Base-by-base conservation (phyloP, 2,113 vertebrate genomes). In the Lasiurus cinereus region DNA sequence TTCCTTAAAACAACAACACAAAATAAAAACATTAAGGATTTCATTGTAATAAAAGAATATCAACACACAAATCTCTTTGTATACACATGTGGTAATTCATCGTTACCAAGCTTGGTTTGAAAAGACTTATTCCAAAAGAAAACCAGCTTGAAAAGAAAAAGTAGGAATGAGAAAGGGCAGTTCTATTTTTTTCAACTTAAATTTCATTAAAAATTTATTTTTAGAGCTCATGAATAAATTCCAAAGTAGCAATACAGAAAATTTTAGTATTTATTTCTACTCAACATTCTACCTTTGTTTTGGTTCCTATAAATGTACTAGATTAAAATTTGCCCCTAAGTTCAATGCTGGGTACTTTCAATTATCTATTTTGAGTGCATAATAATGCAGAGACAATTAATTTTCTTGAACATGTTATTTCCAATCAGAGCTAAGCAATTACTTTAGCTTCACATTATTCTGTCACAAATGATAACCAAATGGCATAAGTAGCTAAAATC, bases 201-300 rank as follows among this genome's bases (percentile, higher is more conserved):
- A 39, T 78, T 95, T 90, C 50, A 78, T 82, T 96, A 93, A 93
- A 94, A 89, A 66, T 95, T 95, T 96, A 97, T 92, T 97, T 96
- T 83, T 83, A 31, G 79, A 93, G 73, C 43, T 82, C 52, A 78
- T 46, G 76, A 59, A 15, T 64, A 91, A 83, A 87, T 94, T 90
- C 69, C 84, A 82, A 93, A 94, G 90, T 14, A 85, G 18, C 24
- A 80, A 95, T 69, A 90, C 36, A 94, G 77, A 89, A 78, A 24
- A 94, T 94, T 80, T 92, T 67, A 96, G 27, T 80, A 77, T 83
- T 72, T 86, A 46, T 93, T 91, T 90, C 16, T 80, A 83, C 64
- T 76, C 43, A 96, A 70, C 22, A 85, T 52, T 83, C 56, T 50
- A 94, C 12, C n/a, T 86, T 69, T 92, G 16, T 87, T 95, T 96